Evolutionary conservation across 1,140 invertebrate species (phyloP).

Genomic region (Aphidius ervi): DNA sequence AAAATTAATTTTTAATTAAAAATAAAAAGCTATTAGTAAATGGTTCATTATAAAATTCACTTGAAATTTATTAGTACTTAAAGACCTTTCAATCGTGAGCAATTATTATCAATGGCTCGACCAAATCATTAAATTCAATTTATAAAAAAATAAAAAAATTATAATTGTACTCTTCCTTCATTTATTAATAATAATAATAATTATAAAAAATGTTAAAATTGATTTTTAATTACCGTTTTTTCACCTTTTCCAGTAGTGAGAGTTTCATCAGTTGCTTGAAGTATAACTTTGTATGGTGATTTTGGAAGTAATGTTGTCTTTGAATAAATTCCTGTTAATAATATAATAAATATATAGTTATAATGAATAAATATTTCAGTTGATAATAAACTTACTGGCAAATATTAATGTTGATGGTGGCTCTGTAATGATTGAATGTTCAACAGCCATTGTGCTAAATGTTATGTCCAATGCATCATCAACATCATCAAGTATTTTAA

Average conservation of each 20-base stretch:
- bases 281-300: conserved; percentile 46
- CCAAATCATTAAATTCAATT: no score
- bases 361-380: conserved; percentile 6
- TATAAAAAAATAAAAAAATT: no score
- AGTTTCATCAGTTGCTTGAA: conserved; percentile 46
- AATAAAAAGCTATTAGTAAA: no score
- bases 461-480: conserved; percentile 41
- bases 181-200: neutral
- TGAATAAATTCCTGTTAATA: conserved; percentile 36
- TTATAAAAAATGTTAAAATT: conserved; percentile 14
- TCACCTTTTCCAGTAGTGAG: conserved; percentile 38
- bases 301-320: conserved; percentile 45
- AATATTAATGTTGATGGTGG: conserved; percentile 40
- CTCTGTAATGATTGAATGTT: conserved; percentile 27
- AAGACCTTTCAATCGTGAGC: neutral
- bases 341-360: neutral
- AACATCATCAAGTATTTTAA: conserved; percentile 39
- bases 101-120: neutral
- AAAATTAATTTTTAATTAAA: neutral
- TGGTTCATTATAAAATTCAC: no score
- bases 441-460: conserved; percentile 37
- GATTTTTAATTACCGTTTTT: conserved; percentile 38
- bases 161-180: no score
- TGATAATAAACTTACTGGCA: conserved; percentile 33
- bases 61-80: no score